Conservation (phyloP, 2,888 invertebrate genomes). For the Diadegma fenestrale region DNA sequence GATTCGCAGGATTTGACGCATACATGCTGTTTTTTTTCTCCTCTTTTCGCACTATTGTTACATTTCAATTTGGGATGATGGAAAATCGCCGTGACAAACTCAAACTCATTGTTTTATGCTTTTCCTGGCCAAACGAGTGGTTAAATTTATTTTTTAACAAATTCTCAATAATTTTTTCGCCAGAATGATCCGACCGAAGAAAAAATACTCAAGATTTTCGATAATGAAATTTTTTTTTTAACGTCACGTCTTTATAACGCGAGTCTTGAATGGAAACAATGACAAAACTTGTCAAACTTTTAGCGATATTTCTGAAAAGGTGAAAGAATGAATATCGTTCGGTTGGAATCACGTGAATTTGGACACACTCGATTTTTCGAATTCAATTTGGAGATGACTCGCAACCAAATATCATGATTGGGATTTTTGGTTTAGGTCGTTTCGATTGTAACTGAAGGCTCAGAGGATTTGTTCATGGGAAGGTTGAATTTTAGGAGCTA, state of each 20-base stretch:
- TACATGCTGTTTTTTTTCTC: neutral
- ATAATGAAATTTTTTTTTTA: neutral
- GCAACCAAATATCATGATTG: neutral
- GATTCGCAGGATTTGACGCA: slow-evolving; percentile 18
- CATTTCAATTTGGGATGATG: slow-evolving; percentile 11
- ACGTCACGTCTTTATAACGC: neutral
- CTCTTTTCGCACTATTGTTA: neutral
- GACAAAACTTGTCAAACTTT: neutral
- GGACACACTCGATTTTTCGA: neutral
- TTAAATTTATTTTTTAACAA: neutral
- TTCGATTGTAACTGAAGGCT: neutral
- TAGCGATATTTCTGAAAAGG: neutral
- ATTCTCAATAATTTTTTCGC: neutral
- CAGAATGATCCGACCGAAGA: neutral
- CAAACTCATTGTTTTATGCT: neutral
- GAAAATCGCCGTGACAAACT: slow-evolving; percentile 11
- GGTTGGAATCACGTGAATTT: neutral
- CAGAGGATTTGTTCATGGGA: neutral
- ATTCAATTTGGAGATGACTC: neutral
- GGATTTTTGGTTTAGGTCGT: neutral
- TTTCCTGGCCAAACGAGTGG: slow-evolving; percentile 20
- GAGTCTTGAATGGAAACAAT: neutral
- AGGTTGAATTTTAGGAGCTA: neutral
- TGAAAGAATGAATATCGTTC: neutral
- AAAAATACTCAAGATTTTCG: neutral